These are phyloP conservation scores for Oxytorus armatus DNA, from an alignment of 2,888 invertebrate genomes.

Conservation along the genomic window DNA sequence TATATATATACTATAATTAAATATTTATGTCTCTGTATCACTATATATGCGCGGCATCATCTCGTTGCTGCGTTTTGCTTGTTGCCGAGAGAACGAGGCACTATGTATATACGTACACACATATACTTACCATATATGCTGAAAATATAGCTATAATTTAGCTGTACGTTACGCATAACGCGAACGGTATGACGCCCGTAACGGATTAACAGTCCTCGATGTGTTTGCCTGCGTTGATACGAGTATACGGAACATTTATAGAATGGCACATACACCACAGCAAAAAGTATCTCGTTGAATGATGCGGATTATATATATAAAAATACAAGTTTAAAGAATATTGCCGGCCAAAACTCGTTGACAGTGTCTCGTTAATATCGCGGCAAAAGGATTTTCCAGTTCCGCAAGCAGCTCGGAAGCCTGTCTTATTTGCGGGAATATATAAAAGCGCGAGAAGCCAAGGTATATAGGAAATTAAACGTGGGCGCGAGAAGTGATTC, in stretches of 20 bases:
- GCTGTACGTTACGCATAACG: constrained; percentile 47
- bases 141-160: constrained; percentile 32
- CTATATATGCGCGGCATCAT: constrained; percentile 41
- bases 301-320: not conserved
- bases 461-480: constrained; percentile 24
- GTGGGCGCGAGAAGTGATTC: constrained; percentile 69
- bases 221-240: constrained; percentile 17
- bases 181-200: constrained; percentile 21
- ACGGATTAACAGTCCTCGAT: constrained; percentile 45
- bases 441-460: not conserved
- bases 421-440: not conserved
- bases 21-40: constrained; percentile 20
- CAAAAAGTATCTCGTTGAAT: too few species aligned
- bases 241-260: not conserved
- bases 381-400: constrained; percentile 17
- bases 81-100: constrained; percentile 43
- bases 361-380: constrained; percentile 22
- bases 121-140: not conserved
- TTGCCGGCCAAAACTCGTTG: constrained; percentile 16
- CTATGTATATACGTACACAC: constrained; percentile 7
- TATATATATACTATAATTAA: too few species aligned
- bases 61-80: constrained; percentile 43
- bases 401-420: not conserved
- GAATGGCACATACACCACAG: too few species aligned
- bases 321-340: not conserved